phyloP scores from a whole-genome alignment of 2,797 vertebrate species.

The Onychomys arenicola region DNA sequence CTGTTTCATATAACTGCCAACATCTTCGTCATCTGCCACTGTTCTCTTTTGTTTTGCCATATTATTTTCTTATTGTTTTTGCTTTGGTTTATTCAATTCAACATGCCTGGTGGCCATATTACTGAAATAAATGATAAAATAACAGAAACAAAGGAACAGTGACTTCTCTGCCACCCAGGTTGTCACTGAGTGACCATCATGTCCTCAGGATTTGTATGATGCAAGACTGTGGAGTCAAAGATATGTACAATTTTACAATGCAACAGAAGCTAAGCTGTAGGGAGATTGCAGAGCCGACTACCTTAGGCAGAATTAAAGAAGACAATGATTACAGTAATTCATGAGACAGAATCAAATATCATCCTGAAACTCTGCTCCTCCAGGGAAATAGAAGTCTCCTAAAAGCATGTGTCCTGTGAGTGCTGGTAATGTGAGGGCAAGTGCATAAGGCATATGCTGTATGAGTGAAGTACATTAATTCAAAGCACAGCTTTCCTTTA shows the following conservation, averaged over 20 bases:
- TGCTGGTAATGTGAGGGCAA: neutral
- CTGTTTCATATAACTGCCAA: neutral
- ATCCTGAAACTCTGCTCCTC: neutral
- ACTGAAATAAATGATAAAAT: slow-evolving; percentile 49
- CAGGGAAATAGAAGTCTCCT: neutral
- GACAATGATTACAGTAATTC: neutral
- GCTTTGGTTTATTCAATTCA: slow-evolving; percentile 4
- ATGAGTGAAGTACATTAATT: neutral
- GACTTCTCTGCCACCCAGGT: slow-evolving; percentile 33
- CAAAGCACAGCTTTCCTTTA: slow-evolving; percentile 30
- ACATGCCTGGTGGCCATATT: slow-evolving; percentile 28
- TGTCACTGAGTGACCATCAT: neutral
- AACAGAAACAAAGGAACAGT: neutral
- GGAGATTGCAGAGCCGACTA: neutral
- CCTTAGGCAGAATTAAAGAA: neutral
- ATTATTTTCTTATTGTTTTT: neutral
- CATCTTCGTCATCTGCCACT: neutral
- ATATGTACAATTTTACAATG: slow-evolving; percentile 49
- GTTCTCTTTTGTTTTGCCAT: neutral
- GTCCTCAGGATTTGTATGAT: slow-evolving; percentile 20
- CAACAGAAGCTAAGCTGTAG: neutral
- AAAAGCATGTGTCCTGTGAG: neutral
- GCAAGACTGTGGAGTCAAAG: neutral
- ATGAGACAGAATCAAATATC: neutral
- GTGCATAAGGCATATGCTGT: neutral